Percentiles rank a stretch among this genome's conserved stretches.
These are phyloP conservation scores for Acleris sparsana DNA, from an alignment of 2,888 invertebrate genomes.

Conservation along the genomic window DNA sequence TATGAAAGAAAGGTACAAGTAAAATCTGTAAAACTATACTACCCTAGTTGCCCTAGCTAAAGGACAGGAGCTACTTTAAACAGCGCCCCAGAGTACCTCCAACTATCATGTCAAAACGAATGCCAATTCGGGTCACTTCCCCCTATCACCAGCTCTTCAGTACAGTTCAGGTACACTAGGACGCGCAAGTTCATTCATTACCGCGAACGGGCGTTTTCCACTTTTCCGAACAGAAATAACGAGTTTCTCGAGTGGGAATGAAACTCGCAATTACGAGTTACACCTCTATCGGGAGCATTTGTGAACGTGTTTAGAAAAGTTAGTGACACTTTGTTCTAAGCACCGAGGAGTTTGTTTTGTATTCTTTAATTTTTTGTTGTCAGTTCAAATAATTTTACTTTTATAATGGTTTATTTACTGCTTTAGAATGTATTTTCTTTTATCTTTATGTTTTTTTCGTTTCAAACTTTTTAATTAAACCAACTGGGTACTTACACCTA, in stretches of 20 bases:
- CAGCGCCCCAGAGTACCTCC: too few species aligned
- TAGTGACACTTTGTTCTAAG: conserved; percentile 5
- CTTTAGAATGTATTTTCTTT: too few species aligned
- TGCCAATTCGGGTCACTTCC: neutral
- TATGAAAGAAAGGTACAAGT: too few species aligned
- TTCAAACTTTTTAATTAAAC: too few species aligned
- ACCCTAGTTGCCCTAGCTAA: too few species aligned
- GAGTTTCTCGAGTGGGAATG: conserved; percentile 24
- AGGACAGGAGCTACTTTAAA: too few species aligned
- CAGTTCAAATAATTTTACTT: too few species aligned
- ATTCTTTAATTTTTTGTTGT: too few species aligned
- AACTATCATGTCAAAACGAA: neutral
- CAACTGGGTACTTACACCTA: too few species aligned
- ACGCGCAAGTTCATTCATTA: conserved; percentile 30
- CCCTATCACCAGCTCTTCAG: neutral
- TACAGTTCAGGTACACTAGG: conserved; percentile 9
- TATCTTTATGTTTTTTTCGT: too few species aligned
- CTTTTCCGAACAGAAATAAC: conserved; percentile 35
- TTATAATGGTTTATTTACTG: too few species aligned
- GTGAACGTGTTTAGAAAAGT: conserved; percentile 26
- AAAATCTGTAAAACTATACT: too few species aligned
- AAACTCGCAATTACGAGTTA: conserved; percentile 21
- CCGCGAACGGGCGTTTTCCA: conserved; percentile 28
- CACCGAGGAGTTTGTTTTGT: neutral
- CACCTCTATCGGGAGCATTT: conserved; percentile 25